Evolutionary conservation across 2,797 vertebrate genomes (phyloP), one percentile per base, ranked within the genome.

Genomic region (Bradypus variegatus): DNA sequence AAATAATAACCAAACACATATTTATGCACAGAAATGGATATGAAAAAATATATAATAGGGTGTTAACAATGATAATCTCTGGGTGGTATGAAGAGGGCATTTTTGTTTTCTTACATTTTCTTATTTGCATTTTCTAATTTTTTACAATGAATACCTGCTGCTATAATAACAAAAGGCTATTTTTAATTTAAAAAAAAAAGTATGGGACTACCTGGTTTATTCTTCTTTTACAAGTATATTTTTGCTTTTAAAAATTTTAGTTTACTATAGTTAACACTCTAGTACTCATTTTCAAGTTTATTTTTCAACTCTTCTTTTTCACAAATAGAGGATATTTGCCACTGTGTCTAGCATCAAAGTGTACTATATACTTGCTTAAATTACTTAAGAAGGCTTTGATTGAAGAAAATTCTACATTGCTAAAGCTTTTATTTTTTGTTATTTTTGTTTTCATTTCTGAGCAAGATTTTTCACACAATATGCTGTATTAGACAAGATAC

Each of bases 401-500:
- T 76, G 21, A 53, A n/a, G 33, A 84, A 92, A 91, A 76, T 82
- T 91, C 81, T 81, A 92, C 1, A 0, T 73, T 91, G 11, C 15
- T 92, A 18, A 86, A 83, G 36, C 92, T 91, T 91, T 62, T 92
- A 76, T 73, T 78, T 88, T 89, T 92, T 88, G 10, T 88, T 92
- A 92, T 65, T 93, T 95, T 81, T 90, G 89, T 94, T 95, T 95
- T 94, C 89, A 67, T 93, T 95, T 86, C 91, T 91, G 58, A 94
- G 67, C 38, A 86, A 91, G 78, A 90, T 90, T 95, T 95, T 93
- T 94, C 93, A 96, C 93, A 95, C 95, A 96, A 95, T 92, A 97
- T 94, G 93, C 89, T 95, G 76, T 93, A 95, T 96, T 93, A 96
- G 91, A 97, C 95, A 94, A 15, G 95, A 95, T 81, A 92, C 97